Evolutionary conservation across 2,888 invertebrate species (phyloP).

Genomic region (Ametastegia equiseti): DNA sequence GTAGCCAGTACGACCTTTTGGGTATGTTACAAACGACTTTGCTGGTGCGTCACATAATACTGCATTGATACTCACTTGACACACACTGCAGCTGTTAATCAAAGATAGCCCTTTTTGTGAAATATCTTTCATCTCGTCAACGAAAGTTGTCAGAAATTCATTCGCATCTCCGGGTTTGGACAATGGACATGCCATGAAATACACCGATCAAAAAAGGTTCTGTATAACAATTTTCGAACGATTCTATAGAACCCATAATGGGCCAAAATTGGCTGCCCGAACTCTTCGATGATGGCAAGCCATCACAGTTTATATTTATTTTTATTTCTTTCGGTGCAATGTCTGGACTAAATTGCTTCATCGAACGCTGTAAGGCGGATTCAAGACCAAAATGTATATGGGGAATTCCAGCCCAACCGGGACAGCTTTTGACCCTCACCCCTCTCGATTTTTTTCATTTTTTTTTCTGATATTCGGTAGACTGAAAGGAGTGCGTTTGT

Average conservation of each 20-base stretch:
- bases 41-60: background rate
- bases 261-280: background rate
- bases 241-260: background rate
- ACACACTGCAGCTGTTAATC: background rate
- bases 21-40: background rate
- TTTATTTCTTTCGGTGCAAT: background rate
- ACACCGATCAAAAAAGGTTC: background rate
- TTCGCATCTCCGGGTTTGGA: background rate
- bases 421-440: background rate
- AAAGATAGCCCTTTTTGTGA: background rate
- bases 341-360: background rate
- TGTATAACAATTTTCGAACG: background rate
- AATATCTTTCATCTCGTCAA: background rate
- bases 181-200: background rate
- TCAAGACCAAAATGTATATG: background rate
- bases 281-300: background rate
- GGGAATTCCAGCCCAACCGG: no score
- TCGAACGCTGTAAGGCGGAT: background rate
- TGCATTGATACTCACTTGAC: background rate
- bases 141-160: background rate
- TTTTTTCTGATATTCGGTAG: background rate
- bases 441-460: background rate
- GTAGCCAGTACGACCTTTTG: background rate
- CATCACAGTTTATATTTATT: background rate
- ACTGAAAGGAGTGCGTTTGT: no score